Conservation (phyloP, 2,888 invertebrate species). For the Liopterus haemorrhoidalis region DNA sequence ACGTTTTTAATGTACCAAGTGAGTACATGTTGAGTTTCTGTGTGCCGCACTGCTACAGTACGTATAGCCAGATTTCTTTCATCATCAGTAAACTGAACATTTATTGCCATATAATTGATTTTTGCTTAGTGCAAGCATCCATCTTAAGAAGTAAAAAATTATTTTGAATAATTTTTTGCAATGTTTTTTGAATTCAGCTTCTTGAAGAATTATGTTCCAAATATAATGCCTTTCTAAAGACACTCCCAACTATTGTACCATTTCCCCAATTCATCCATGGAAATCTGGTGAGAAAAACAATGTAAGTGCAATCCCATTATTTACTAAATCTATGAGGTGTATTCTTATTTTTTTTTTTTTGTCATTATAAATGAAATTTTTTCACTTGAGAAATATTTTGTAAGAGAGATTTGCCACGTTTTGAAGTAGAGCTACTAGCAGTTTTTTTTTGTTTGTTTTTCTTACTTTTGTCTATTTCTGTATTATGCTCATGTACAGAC, state of each 20-base stretch:
- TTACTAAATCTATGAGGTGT: constrained; percentile 1
- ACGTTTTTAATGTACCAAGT: constrained; percentile 2
- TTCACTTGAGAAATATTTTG: constrained; percentile 1
- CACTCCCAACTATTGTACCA: not conserved
- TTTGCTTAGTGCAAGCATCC: not conserved
- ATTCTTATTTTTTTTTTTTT: not conserved
- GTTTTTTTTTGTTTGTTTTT: too few relatives aligned
- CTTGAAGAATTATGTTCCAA: constrained; percentile 4
- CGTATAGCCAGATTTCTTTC: constrained; percentile 3
- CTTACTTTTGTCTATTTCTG: not conserved
- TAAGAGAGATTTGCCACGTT: constrained; percentile 1
- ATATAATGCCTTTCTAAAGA: constrained; percentile 6
- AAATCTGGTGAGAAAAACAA: not conserved
- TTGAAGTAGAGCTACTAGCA: not conserved
- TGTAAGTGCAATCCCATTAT: constrained; percentile 2
- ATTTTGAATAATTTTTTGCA: constrained; percentile 1
- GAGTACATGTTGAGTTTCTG: constrained; percentile 1
- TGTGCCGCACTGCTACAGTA: constrained; percentile 3
- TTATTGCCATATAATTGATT: constrained; percentile 7
- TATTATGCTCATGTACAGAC: constrained; percentile 1
- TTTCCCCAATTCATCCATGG: constrained; percentile 2
- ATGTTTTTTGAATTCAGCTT: constrained; percentile 7
- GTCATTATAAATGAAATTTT: constrained; percentile 4
- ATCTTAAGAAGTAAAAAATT: constrained; percentile 1
- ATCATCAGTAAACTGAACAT: constrained; percentile 6